phyloP scores from a whole-genome alignment of 1,140 invertebrate species.

The Aphis craccivora region DNA sequence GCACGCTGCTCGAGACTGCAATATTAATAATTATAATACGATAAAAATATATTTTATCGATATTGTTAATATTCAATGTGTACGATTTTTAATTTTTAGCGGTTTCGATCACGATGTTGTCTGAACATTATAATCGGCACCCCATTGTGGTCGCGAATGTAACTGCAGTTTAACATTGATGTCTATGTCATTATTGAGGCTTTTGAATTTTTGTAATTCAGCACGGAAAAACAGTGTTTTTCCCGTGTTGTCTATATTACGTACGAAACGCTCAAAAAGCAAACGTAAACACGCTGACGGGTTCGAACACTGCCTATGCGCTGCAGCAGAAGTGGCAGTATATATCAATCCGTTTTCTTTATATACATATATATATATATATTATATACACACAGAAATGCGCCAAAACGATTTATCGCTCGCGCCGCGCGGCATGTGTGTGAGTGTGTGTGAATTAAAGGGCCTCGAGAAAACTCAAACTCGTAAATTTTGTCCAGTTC shows the following conservation, averaged over 20 bases:
- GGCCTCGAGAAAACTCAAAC: neutral
- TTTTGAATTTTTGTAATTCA: no score
- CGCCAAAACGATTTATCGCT: slow-evolving; percentile 16
- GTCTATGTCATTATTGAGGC: no score
- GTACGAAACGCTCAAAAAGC: neutral
- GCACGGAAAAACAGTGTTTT: no score
- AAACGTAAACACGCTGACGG: neutral
- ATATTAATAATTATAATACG: no score
- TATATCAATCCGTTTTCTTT: neutral
- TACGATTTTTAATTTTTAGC: neutral
- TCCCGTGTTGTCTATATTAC: no score
- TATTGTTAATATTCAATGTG: neutral
- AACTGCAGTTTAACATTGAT: no score
- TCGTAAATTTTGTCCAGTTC: slow-evolving; percentile 14
- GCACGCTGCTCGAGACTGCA: neutral
- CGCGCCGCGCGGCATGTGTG: neutral
- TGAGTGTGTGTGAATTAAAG: slow-evolving; percentile 22
- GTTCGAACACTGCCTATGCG: neutral
- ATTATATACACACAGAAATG: neutral
- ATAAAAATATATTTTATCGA: no score
- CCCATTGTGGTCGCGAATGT: no score
- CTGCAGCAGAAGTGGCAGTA: neutral
- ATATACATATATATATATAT: neutral
- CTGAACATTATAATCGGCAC: neutral
- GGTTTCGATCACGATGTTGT: neutral